These are phyloP conservation scores for Triplophysa siluroides DNA, from an alignment of 2,113 vertebrate species.

Conservation along the genomic window DNA sequence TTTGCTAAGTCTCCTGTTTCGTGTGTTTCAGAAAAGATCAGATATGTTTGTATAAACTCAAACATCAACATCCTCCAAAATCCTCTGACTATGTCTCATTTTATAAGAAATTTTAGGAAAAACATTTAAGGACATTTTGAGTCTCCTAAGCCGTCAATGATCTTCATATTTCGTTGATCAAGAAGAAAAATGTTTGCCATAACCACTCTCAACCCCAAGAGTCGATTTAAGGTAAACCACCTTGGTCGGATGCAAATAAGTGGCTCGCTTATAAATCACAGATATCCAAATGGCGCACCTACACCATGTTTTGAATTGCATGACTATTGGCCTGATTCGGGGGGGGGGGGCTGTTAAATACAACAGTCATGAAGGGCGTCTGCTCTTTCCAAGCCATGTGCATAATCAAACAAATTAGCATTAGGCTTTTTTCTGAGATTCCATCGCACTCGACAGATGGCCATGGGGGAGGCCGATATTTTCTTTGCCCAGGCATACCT, in stretches of 20 bases:
- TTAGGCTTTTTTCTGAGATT: slow-evolving; percentile 63
- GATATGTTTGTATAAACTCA: too few species aligned
- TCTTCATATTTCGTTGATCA: background rate
- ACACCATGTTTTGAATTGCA: slow-evolving; percentile 34
- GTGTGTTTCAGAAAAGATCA: too few species aligned
- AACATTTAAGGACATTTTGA: too few species aligned
- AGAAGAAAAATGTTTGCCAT: background rate
- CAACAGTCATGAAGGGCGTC: slow-evolving; percentile 34
- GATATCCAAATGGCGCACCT: slow-evolving; percentile 21
- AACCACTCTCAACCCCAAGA: background rate
- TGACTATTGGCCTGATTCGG: slow-evolving; percentile 30
- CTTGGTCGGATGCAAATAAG: slow-evolving; percentile 21
- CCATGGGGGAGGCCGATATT: slow-evolving; percentile 68
- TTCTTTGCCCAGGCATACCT: slow-evolving; percentile 74
- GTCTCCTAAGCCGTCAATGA: too few species aligned
- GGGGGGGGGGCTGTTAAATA: slow-evolving; percentile 35
- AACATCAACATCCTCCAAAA: too few species aligned
- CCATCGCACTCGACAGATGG: slow-evolving; percentile 67
- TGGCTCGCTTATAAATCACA: slow-evolving; percentile 10
- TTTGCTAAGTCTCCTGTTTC: background rate
- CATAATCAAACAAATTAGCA: slow-evolving; percentile 54
- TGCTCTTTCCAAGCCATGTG: slow-evolving; percentile 42
- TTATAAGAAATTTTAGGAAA: too few species aligned
- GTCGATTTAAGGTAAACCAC: slow-evolving; percentile 6
- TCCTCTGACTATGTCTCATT: too few species aligned